Evolutionary conservation across 2,888 invertebrate genomes (phyloP).

Genomic region (Gryllus longicercus): DNA sequence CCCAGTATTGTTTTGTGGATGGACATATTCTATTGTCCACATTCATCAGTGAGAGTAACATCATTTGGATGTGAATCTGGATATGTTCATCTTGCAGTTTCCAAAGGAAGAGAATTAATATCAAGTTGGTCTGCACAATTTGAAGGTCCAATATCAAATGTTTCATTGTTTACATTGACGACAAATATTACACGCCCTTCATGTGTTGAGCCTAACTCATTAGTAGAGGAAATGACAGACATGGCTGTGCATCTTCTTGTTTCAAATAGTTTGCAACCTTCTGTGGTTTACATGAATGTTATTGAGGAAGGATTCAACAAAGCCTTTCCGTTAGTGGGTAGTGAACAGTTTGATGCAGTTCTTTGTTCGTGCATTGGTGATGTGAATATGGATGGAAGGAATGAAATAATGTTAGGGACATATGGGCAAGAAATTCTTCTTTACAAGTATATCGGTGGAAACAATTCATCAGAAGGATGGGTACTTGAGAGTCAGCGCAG

Average conservation of each 20-base stretch:
- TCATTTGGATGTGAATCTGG: conserved; percentile 62
- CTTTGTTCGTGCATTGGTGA: conserved; percentile 63
- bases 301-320: conserved; percentile 50
- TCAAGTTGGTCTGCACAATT: conserved; percentile 53
- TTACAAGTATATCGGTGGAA: conserved; percentile 48
- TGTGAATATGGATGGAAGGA: conserved; percentile 65
- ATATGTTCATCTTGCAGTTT: conserved; percentile 52
- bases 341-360: conserved; percentile 57
- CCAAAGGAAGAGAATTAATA: conserved; percentile 51
- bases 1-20: conserved; percentile 56
- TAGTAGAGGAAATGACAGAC: conserved; percentile 36
- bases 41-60: conserved; percentile 52
- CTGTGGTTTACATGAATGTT: conserved; percentile 55
- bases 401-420: conserved; percentile 66
- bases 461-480: conserved; percentile 45
- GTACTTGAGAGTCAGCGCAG: conserved; percentile 52
- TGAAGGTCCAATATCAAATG: conserved; percentile 55
- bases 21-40: conserved; percentile 50
- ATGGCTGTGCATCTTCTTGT: conserved; percentile 55
- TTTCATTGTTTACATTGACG: conserved; percentile 49
- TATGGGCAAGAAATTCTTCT: conserved; percentile 60
- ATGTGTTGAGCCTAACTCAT: conserved; percentile 31
- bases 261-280: conserved; percentile 54
- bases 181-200: conserved; percentile 41
- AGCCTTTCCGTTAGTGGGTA: conserved; percentile 49